A percentile compares a stretch with the other conserved stretches of the same genome.
These are phyloP conservation scores for Lycia hirtaria DNA, from an alignment of 2,888 invertebrate species.

Conservation along the genomic window DNA sequence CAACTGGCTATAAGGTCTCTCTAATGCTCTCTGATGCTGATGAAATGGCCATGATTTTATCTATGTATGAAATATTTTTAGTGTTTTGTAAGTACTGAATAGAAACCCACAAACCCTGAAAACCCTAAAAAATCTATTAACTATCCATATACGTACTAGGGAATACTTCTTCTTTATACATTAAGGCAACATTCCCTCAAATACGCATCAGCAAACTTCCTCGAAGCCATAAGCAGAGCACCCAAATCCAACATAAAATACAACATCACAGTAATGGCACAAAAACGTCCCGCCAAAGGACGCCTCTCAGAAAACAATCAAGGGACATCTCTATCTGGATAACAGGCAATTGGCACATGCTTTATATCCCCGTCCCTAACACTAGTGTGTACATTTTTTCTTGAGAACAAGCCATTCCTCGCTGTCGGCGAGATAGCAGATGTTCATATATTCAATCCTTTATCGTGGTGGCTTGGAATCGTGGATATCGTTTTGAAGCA, in stretches of 20 bases:
- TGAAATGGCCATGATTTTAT: too few relatives aligned
- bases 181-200: neutral
- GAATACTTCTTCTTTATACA: too few relatives aligned
- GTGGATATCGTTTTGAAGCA: neutral
- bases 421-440: conserved; percentile 55
- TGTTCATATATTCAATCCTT: conserved; percentile 70
- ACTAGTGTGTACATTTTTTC: conserved; percentile 39
- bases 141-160: too few relatives aligned
- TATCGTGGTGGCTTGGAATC: conserved; percentile 59
- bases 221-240: conserved; percentile 33
- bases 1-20: too few relatives aligned
- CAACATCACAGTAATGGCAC: conserved; percentile 12
- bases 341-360: conserved; percentile 36
- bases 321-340: conserved; percentile 25
- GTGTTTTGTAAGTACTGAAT: too few relatives aligned
- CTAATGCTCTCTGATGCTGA: too few relatives aligned
- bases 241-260: conserved; percentile 33
- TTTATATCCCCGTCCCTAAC: conserved; percentile 27
- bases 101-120: too few relatives aligned
- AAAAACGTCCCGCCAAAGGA: conserved; percentile 23
- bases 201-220: neutral
- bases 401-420: conserved; percentile 53
- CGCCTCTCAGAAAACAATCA: conserved; percentile 39
- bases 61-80: too few relatives aligned
- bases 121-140: too few relatives aligned